Percentiles rank a stretch among this genome's conserved stretches.
Conservation (phyloP, 2,888 invertebrate species). For the Steinernema scapterisci region DNA sequence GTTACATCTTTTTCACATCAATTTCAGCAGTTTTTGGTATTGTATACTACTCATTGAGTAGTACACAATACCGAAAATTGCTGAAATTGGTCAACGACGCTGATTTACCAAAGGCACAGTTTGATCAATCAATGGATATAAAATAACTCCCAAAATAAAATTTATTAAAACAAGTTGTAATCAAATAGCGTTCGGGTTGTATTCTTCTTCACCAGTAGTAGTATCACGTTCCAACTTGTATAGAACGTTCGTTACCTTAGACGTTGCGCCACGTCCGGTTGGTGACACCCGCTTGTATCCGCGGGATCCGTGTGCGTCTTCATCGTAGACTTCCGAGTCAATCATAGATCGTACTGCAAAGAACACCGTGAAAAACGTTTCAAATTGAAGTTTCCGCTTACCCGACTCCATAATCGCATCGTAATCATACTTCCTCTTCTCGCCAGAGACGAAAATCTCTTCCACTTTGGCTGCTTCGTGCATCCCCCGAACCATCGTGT, state of each 20-base stretch:
- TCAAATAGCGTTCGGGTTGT: neutral
- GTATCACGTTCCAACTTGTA: conserved; percentile 54
- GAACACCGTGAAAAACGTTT: too few relatives aligned
- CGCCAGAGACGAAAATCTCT: conserved; percentile 43
- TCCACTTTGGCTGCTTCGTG: conserved; percentile 61
- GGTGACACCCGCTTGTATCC: conserved; percentile 53
- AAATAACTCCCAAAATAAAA: neutral
- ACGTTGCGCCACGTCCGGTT: conserved; percentile 28
- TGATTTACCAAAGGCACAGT: too few relatives aligned
- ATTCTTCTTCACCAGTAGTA: neutral
- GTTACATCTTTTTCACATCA: too few relatives aligned
- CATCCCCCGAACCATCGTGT: conserved; percentile 75
- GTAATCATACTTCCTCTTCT: conserved; percentile 38
- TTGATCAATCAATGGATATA: neutral
- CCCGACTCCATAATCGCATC: conserved; percentile 52
- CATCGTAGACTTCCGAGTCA: conserved; percentile 48
- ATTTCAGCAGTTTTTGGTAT: too few relatives aligned
- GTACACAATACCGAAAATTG: too few relatives aligned
- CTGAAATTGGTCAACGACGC: too few relatives aligned
- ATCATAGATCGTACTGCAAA: conserved; percentile 60
- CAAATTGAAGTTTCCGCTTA: conserved; percentile 11
- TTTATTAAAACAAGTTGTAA: neutral
- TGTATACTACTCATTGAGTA: too few relatives aligned
- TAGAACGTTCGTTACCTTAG: conserved; percentile 53
- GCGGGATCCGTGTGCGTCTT: conserved; percentile 56